Evolutionary conservation across 2,888 invertebrate species (phyloP).

Genomic region (Meliscaeva auricollis): DNA sequence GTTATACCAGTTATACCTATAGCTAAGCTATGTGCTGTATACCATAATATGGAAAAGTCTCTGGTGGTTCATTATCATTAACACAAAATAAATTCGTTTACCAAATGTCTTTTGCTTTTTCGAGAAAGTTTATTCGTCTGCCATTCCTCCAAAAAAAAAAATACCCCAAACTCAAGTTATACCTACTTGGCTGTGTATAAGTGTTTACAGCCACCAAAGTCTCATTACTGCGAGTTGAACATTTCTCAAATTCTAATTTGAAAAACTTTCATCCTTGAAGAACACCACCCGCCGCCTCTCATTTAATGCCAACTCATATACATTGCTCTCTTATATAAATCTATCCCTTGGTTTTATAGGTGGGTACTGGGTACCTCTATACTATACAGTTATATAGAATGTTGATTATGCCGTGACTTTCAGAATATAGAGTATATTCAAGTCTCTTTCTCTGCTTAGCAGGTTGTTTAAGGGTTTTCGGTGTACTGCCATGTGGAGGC

Average conservation of each 20-base stretch:
- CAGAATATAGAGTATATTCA: conserved; percentile 36
- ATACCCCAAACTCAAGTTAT: neutral
- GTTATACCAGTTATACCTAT: neutral
- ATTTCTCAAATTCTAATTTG: conserved; percentile 74
- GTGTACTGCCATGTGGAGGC: conserved; percentile 7
- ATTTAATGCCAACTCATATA: conserved; percentile 36
- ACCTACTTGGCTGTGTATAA: conserved; percentile 9
- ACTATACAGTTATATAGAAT: neutral
- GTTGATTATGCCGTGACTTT: conserved; percentile 60
- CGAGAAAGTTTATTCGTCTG: conserved; percentile 58
- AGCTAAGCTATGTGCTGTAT: too few species aligned
- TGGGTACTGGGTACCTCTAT: neutral
- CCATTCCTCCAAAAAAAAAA: conserved; percentile 25
- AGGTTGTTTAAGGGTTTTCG: conserved; percentile 40
- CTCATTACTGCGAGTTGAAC: conserved; percentile 26
- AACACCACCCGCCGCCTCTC: conserved; percentile 12
- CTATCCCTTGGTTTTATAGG: neutral
- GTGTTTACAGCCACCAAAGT: conserved; percentile 27
- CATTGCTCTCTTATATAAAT: neutral
- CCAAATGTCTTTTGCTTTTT: conserved; percentile 62
- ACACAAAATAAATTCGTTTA: conserved; percentile 71
- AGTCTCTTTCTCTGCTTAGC: conserved; percentile 71
- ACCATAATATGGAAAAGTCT: conserved; percentile 3
- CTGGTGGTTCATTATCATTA: conserved; percentile 57
- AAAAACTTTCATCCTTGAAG: conserved; percentile 62